Evolutionary conservation across 2,797 vertebrate species (phyloP), one percentile per base, ranked within the genome.

Genomic region (Echiichthys vipera): DNA sequence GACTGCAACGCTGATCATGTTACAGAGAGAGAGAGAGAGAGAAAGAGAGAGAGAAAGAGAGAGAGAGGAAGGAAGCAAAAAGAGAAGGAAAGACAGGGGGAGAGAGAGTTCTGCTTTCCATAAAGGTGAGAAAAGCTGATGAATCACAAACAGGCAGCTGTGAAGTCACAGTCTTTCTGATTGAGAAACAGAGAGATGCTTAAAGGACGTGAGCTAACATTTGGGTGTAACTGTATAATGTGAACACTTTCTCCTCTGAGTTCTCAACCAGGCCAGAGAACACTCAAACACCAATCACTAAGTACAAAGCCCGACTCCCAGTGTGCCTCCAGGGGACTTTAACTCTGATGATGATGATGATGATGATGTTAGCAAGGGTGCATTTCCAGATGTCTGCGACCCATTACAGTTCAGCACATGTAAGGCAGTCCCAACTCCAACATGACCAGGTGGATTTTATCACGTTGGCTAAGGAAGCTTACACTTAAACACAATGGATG

Each of bases 81-180:
- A 42, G 34, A 61, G 39, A 59, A 32, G 18, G 25, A 65, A 25
- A 65, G 20, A 34, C 3, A 57, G 5, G 66, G 9, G 30, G 42
- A 71, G 51, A 71, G 55, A 40, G 50, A 82, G 51, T 89, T 90
- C 84, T 86, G 74, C 84, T 88, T 90, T 90, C n/a, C 43, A 74
- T 2, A 62, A 64, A 57, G 57, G 59, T 25, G 9, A 62, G 71
- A 74, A 59, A 72, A 57, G 65, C 39, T 42, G 34, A 51, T 65
- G 20, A 69, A 75, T 67, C 43, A 27, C 18, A 62, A 46, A 25
- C 36, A 49, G 47, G 22, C 67, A 4, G 32, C 50, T 57, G 57
- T 74, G 59, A 74, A 76, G 49, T 36, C 80, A 50, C 51, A 61
- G 25, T 1, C 0, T 42, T 24, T 17, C 20, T 24, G 65, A 74